Evolutionary conservation across 2,888 invertebrate species (phyloP).

Genomic region (Pemphredon lugubris): DNA sequence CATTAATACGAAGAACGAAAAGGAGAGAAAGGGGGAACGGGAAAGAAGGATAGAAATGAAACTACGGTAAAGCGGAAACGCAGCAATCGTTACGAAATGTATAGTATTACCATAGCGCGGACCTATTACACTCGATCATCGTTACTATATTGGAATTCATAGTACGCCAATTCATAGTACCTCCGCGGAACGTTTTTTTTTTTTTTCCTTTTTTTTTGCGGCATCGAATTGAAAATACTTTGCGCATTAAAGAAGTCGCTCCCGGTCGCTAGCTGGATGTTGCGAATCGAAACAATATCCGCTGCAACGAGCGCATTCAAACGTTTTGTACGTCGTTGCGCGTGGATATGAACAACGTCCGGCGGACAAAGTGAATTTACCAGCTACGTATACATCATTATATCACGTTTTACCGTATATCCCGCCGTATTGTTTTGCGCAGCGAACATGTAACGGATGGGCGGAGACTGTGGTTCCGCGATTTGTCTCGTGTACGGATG

Average conservation of each 20-base stretch:
- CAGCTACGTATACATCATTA: constrained; percentile 19
- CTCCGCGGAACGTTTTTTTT: not conserved
- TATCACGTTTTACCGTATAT: constrained; percentile 28
- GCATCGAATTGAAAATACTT: constrained; percentile 25
- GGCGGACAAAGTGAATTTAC: constrained; percentile 12
- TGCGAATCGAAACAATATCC: constrained; percentile 33
- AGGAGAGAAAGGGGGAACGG: not conserved
- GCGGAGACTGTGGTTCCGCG: not conserved
- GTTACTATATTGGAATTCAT: constrained; percentile 42
- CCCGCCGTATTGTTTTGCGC: not conserved
- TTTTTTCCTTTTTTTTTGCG: not conserved
- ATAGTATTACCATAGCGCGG: constrained; percentile 11
- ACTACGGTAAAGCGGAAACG: not conserved
- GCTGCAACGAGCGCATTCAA: constrained; percentile 14
- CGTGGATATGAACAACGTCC: constrained; percentile 13
- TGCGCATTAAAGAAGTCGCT: constrained; percentile 16
- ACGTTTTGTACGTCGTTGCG: constrained; percentile 13
- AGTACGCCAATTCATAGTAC: constrained; percentile 19
- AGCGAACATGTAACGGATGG: not conserved
- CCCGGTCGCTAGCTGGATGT: constrained; percentile 13
- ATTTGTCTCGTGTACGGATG: not conserved
- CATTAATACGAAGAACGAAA: constrained; percentile 71
- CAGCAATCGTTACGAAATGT: constrained; percentile 40
- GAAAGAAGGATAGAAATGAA: constrained; percentile 7
- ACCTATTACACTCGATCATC: constrained; percentile 30